Conservation (phyloP, 2,113 vertebrate species). For the Myotis brandtii region DNA sequence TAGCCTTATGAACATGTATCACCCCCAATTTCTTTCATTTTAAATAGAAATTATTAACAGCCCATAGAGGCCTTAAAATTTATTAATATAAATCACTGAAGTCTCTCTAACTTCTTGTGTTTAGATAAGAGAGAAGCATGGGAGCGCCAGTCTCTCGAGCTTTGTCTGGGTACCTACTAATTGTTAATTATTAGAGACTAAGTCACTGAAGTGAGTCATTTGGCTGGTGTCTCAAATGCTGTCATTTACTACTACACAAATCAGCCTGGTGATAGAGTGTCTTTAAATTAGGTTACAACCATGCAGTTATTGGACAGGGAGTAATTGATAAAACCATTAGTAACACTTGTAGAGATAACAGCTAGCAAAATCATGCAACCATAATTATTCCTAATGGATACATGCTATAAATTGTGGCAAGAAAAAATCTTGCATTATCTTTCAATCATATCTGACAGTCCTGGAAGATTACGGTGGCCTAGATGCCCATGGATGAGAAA, state of each 20-base stretch:
- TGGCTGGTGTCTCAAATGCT: slow-evolving; percentile 92
- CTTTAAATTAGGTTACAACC: slow-evolving; percentile 97
- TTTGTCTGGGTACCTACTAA: slow-evolving; percentile 89
- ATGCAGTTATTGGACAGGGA: slow-evolving; percentile 96
- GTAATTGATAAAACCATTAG: slow-evolving; percentile 99
- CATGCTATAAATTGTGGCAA: slow-evolving; percentile 96
- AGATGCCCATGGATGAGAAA: slow-evolving; percentile 84
- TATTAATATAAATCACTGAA: slow-evolving; percentile 75
- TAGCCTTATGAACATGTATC: slow-evolving; percentile 18
- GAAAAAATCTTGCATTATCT: slow-evolving; percentile 91
- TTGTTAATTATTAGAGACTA: slow-evolving; percentile 94
- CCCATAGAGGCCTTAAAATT: slow-evolving; percentile 64
- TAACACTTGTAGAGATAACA: slow-evolving; percentile 99
- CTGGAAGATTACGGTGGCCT: slow-evolving; percentile 87
- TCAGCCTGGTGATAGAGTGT: slow-evolving; percentile 93
- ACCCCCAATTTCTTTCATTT: slow-evolving; percentile 45
- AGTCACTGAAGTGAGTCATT: slow-evolving; percentile 92
- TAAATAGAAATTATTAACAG: slow-evolving; percentile 57
- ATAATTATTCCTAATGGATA: slow-evolving; percentile 98
- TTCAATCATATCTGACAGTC: slow-evolving; percentile 92
- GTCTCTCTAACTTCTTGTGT: slow-evolving; percentile 77
- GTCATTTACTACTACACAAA: slow-evolving; percentile 94
- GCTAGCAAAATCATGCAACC: slow-evolving; percentile 96
- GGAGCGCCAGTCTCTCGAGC: slow-evolving; percentile 84
- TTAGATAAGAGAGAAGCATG: slow-evolving; percentile 82